Percentiles rank a stretch among this genome's conserved stretches.
Conservation (phyloP, 2,888 invertebrate species). For the Hyppa rectilinea region DNA sequence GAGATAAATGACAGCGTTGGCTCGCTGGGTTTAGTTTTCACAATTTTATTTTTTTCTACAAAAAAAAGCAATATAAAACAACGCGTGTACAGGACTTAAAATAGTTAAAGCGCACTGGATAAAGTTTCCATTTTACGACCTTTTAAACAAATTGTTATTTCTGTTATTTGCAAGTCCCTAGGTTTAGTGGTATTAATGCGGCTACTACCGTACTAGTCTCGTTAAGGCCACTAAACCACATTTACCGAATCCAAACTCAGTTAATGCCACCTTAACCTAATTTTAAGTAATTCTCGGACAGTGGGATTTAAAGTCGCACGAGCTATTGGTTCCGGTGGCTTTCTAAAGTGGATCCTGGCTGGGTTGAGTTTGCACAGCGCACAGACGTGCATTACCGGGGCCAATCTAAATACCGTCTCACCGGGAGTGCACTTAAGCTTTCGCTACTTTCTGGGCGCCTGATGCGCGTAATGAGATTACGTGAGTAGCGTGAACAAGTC, state of each 20-base stretch:
- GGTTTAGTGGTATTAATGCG: neutral
- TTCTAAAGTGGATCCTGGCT: slow-evolving; percentile 59
- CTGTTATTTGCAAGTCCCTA: slow-evolving; percentile 12
- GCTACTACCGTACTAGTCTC: neutral
- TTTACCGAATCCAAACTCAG: slow-evolving; percentile 36
- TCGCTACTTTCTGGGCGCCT: slow-evolving; percentile 66
- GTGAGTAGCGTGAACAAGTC: slow-evolving; percentile 66
- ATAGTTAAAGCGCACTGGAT: neutral
- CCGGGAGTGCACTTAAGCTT: slow-evolving; percentile 70
- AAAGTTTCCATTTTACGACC: neutral
- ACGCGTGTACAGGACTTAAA: neutral
- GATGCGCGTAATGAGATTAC: slow-evolving; percentile 67
- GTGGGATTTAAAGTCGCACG: slow-evolving; percentile 35
- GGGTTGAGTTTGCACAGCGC: slow-evolving; percentile 60
- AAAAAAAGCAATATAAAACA: slow-evolving; percentile 8
- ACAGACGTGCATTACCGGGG: slow-evolving; percentile 64
- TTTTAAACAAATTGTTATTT: slow-evolving; percentile 26
- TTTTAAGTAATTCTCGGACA: slow-evolving; percentile 53
- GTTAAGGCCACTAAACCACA: slow-evolving; percentile 21
- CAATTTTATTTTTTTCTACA: slow-evolving; percentile 8
- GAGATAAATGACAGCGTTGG: slow-evolving; percentile 24
- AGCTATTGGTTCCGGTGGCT: slow-evolving; percentile 40
- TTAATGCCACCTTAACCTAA: slow-evolving; percentile 46
- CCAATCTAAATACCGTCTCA: slow-evolving; percentile 68
- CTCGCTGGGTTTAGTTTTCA: slow-evolving; percentile 5